Conservation (phyloP, 1,140 invertebrate genomes). For the Acromyrmex echinatior region DNA sequence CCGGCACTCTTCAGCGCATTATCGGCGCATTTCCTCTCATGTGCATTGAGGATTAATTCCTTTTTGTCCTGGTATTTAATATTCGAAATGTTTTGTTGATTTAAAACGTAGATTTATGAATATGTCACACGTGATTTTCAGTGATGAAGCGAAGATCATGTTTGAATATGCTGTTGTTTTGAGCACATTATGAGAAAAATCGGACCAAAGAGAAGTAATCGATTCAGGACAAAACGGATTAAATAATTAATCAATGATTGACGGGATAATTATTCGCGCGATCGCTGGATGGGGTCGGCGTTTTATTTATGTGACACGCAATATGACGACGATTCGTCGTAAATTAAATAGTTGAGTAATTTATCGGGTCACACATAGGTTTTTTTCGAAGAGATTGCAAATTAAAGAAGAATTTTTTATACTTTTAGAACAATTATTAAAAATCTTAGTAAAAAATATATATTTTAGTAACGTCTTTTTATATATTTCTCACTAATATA, state of each 20-base stretch:
- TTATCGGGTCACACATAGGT: not conserved
- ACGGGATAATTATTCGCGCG: slow-evolving; percentile 24
- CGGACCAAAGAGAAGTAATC: not conserved
- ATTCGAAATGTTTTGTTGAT: not conserved
- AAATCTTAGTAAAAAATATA: not conserved
- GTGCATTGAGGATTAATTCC: not conserved
- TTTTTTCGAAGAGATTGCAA: not conserved
- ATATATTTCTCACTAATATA: not conserved
- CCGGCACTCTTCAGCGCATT: not conserved
- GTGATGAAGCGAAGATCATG: not conserved
- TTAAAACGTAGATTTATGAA: slow-evolving; percentile 3
- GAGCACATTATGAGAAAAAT: slow-evolving; percentile 3
- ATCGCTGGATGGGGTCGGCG: slow-evolving; percentile 23
- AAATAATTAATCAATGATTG: slow-evolving; percentile 25
- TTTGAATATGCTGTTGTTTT: not conserved
- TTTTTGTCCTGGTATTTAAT: not conserved
- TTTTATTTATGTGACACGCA: slow-evolving; percentile 26
- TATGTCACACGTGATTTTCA: slow-evolving; percentile 20
- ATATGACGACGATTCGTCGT: not conserved
- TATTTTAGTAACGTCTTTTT: not conserved
- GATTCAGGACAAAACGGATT: slow-evolving; percentile 1
- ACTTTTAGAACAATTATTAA: not conserved
- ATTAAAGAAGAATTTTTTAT: not conserved
- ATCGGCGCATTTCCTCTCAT: not conserved
- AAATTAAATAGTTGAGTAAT: slow-evolving; percentile 17